phyloP scores from a whole-genome alignment of 2,113 vertebrate species.

The Perca schrenkii region DNA sequence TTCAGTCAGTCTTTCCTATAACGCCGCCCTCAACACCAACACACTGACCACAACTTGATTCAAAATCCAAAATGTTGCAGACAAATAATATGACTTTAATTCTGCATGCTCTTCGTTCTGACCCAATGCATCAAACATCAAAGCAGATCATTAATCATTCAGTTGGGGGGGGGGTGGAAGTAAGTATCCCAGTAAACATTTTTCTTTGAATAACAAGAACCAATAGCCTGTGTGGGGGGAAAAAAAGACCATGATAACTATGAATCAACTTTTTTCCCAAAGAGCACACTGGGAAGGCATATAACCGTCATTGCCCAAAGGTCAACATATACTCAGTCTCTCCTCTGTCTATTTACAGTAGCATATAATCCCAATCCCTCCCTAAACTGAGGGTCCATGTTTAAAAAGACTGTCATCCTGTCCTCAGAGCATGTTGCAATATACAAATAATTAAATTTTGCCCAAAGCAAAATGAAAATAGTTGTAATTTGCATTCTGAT shows the following conservation, averaged over 20 bases:
- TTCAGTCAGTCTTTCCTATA: constrained; percentile 47
- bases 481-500: constrained; percentile 40
- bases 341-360: constrained; percentile 9
- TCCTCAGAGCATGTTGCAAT: not conserved
- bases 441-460: constrained; percentile 37
- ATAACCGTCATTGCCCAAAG: not conserved
- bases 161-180: not conserved
- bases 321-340: not conserved
- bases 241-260: not conserved
- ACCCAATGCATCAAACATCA: constrained; percentile 34
- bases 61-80: constrained; percentile 38
- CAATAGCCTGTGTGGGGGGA: not conserved
- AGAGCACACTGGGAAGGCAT: constrained; percentile 19
- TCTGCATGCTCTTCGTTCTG: constrained; percentile 19
- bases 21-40: constrained; percentile 47
- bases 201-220: constrained; percentile 47
- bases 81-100: constrained; percentile 36
- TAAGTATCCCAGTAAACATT: constrained; percentile 29
- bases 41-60: constrained; percentile 57
- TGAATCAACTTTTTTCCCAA: constrained; percentile 35
- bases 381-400: constrained; percentile 4
- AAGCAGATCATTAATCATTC: constrained; percentile 52
- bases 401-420: constrained; percentile 29
- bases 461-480: constrained; percentile 38
- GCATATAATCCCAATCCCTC: constrained; percentile 15